Base-by-base conservation (phyloP, 1,140 invertebrate species). In the Drosophila santomea region DNA sequence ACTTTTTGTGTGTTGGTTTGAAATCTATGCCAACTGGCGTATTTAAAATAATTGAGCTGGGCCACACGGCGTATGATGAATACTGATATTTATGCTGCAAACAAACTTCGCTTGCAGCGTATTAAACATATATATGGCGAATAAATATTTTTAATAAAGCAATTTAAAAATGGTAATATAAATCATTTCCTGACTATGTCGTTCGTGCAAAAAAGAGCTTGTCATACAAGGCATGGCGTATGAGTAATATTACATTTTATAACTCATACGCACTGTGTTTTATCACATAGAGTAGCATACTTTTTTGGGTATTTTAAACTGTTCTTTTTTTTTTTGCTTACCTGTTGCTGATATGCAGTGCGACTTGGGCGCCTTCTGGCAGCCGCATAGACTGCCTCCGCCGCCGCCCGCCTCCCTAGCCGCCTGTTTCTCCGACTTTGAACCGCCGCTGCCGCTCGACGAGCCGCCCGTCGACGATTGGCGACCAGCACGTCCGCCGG, bases 271-370 rank as follows among this genome's bases (percentile, higher is more conserved):
- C 44, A 17, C 10, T 23, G 62, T 39, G 32, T 61, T 23, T 1
- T 2, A 8, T 14, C 6, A 7, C 20, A 0, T 35, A 1, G 8
- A n/a, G 20, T 48, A 4, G 23, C 23, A 28, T 8, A 48, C 23
- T 48, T 48, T n/a, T 47, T 47, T 2, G 45, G 12, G 20, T 4
- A 4, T 12, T 20, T 20, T 4, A 17, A 7, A 0, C 6, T 44
- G 23, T 25, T 25, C 3, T 25, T 10, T 1, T 6, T 28, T 15
- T 11, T 32, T 17, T 36, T 23, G 71, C 86, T 90, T 66, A 92
- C 92, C 92, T 81, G 91, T 92, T 59, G 92, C 92, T 62, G 92
- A 92, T 79, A 92, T 90, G 83, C 92, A 92, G 62, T 92, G 91
- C 71, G 92, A 92, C 76, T 92, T 92, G 59, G 92, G 91, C n/a